These are phyloP conservation scores for Hylia prasina DNA, from an alignment of 2,113 vertebrate species.

Conservation along the genomic window DNA sequence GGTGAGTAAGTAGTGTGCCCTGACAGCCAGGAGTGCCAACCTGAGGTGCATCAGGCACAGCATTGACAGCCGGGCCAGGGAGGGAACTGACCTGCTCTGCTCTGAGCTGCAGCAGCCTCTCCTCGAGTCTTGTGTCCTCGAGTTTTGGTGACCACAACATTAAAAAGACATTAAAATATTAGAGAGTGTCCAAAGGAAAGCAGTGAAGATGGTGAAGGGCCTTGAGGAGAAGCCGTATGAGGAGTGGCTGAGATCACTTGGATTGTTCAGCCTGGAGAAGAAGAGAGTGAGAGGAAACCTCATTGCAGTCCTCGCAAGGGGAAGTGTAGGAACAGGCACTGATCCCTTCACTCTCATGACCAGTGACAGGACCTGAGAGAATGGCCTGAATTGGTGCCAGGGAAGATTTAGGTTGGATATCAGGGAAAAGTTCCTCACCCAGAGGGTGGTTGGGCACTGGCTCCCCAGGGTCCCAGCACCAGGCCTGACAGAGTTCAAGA, in stretches of 20 bases:
- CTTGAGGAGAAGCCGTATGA: background rate
- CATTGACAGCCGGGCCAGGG: fast-evolving
- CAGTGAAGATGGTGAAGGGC: background rate
- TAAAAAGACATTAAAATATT: background rate
- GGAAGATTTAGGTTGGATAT: background rate
- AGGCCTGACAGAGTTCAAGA: background rate
- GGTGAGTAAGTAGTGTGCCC: background rate
- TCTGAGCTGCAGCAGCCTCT: background rate
- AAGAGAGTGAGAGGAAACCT: background rate
- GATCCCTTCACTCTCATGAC: background rate
- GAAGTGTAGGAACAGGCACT: background rate
- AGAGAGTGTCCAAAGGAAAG: background rate
- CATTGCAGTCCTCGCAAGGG: background rate
- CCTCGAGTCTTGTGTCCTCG: fast-evolving
- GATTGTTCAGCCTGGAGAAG: background rate
- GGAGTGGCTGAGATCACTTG: background rate
- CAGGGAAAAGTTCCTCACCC: background rate
- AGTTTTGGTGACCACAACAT: background rate
- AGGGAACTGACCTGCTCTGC: background rate
- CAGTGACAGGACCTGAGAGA: background rate
- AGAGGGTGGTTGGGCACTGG: background rate
- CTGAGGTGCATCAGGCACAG: background rate
- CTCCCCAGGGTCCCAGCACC: background rate
- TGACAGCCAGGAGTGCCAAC: background rate
- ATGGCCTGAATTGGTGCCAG: background rate